These are phyloP conservation scores for Drosophila stalkeri DNA, from an alignment of 2,888 invertebrate species.

Conservation along the genomic window DNA sequence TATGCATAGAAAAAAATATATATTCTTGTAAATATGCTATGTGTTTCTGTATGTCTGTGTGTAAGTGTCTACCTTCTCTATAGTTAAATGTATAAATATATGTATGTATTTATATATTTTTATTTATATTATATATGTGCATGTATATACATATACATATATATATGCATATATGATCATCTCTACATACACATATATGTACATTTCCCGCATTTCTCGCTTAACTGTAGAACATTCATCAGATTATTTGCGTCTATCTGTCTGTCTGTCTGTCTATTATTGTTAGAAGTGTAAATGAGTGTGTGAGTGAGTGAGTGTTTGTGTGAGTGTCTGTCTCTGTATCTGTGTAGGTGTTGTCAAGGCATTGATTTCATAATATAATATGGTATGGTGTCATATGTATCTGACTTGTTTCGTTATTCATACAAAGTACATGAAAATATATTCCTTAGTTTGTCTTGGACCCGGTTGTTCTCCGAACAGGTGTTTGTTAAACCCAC, in stretches of 20 bases:
- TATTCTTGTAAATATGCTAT: constrained; percentile 32
- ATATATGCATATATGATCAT: constrained; percentile 1
- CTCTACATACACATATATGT: constrained; percentile 22
- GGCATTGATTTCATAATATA: constrained; percentile 46
- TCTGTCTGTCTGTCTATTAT: constrained; percentile 25
- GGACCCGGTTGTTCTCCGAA: constrained; percentile 83
- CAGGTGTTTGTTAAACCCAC: constrained; percentile 58
- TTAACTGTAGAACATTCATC: constrained; percentile 32
- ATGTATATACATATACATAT: constrained; percentile 1
- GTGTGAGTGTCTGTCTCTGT: neutral
- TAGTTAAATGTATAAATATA: constrained; percentile 8
- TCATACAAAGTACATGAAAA: constrained; percentile 65
- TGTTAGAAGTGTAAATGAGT: neutral
- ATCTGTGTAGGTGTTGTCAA: constrained; percentile 28
- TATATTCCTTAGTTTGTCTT: constrained; percentile 72
- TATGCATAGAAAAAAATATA: constrained; percentile 68
- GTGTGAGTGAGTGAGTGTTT: constrained; percentile 10
- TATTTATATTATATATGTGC: constrained; percentile 2
- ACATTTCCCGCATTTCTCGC: constrained; percentile 25
- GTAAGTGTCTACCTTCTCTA: constrained; percentile 31
- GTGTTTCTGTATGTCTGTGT: constrained; percentile 31
- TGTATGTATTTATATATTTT: neutral
- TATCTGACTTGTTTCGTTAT: constrained; percentile 30
- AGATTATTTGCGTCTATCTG: constrained; percentile 29
- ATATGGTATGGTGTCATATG: constrained; percentile 22